Evolutionary conservation across 1,140 invertebrate genomes (phyloP).

Genomic region (Plectus sambesii): DNA sequence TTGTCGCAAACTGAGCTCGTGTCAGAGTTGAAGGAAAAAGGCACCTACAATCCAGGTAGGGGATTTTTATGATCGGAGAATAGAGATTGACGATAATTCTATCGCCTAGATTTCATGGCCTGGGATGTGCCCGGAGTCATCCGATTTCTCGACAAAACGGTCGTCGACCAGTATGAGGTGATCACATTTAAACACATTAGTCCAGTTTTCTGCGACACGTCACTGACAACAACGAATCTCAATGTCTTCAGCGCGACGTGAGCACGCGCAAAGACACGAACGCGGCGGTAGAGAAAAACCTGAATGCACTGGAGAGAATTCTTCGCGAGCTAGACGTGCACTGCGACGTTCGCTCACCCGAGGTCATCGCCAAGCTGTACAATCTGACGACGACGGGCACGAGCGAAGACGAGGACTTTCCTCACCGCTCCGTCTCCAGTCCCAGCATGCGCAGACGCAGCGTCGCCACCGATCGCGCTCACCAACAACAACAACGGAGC

Average conservation of each 20-base stretch:
- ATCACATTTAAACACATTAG: constrained; percentile 5
- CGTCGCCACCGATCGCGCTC: too few relatives aligned
- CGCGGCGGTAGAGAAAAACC: constrained; percentile 35
- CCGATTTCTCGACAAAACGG: constrained; percentile 40
- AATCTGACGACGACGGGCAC: constrained; percentile 41
- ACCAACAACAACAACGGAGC: too few relatives aligned
- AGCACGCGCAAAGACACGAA: constrained; percentile 34
- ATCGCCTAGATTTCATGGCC: constrained; percentile 45
- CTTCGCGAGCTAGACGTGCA: constrained; percentile 35
- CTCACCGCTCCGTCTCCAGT: too few relatives aligned
- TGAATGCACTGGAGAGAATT: constrained; percentile 40
- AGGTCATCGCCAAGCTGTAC: constrained; percentile 27
- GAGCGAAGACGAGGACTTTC: too few relatives aligned
- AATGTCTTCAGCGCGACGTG: constrained; percentile 27
- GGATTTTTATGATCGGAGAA: too few relatives aligned
- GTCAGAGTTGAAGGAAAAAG: constrained; percentile 40
- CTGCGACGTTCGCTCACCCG: constrained; percentile 33
- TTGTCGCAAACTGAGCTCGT: constrained; percentile 38
- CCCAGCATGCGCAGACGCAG: too few relatives aligned
- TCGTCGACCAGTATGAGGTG: constrained; percentile 44
- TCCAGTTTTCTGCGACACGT: constrained; percentile 2
- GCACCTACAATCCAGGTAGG: constrained; percentile 44
- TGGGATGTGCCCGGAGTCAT: constrained; percentile 43
- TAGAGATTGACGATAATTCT: too few relatives aligned
- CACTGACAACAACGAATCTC: neutral